Base-by-base conservation (phyloP, 1,140 invertebrate genomes). In the Linepithema humile region DNA sequence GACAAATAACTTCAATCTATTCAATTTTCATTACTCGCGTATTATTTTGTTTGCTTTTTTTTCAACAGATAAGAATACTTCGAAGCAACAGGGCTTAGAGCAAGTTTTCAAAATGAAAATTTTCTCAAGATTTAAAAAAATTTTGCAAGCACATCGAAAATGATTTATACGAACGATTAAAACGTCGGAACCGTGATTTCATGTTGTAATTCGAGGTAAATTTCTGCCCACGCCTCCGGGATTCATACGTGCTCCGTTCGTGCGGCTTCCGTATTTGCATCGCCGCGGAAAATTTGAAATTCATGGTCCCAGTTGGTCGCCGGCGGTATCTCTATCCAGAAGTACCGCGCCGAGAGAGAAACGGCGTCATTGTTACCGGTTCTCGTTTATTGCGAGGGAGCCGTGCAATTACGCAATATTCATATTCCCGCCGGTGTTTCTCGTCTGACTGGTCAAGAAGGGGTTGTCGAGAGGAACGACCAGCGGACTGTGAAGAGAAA, bases 201-300 rank as follows among this genome's bases (percentile, higher is more conserved):
- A 67, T 35, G 48, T 20, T 15, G 55, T 70, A 84, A 84, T 84
- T 84, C 45, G 53, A 57, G 35, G 23, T 82, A 64, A 85, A 85
- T 82, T 85, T 80, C 26, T 57, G 23, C 65, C 23, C 43, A 45
- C 50, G 40, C 32, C 9, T 15, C 9, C 32, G 26, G 55, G 35
- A 80, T 50, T 78, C 73, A 45, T 77, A 83, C 48, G 57, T 53
- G 32, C 40, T 3, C 9, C 70, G 59, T 78, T 57, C 70, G 6
- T 50, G 43, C 45, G 57, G 59, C 20, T 84, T 84, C 75, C 62
- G 75, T 84, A 80, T 84, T 84, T 84, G 77, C 83, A 82, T 82
- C 59, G 77, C 35, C 45, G 77, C 78, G 83, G 65, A 85, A 82
- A 85, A 82, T 85, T 85, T 85, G 77, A 85, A 85, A 85, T 85